phyloP scores from a whole-genome alignment of 2,888 invertebrate species.

The Tribolium freemani region DNA sequence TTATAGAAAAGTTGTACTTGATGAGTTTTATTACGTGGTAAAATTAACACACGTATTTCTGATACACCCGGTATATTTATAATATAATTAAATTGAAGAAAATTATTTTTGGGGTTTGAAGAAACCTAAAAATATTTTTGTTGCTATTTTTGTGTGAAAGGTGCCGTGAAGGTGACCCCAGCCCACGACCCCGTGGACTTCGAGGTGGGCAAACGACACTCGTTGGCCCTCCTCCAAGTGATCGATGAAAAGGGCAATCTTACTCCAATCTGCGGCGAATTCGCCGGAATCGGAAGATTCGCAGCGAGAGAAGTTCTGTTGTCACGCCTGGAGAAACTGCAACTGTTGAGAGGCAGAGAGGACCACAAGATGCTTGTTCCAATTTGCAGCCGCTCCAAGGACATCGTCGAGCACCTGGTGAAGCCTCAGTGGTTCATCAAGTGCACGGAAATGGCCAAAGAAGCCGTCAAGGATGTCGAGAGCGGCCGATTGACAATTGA shows the following conservation, averaged over 20 bases:
- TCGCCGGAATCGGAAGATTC: constrained; percentile 89
- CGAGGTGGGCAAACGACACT: constrained; percentile 92
- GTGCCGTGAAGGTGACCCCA: constrained; percentile 98
- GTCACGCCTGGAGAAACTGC: constrained; percentile 79
- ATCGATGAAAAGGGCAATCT: constrained; percentile 93
- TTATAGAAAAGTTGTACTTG: too few relatives aligned
- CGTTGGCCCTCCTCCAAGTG: constrained; percentile 88
- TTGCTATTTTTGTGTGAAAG: constrained; percentile 64
- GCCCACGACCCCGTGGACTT: constrained; percentile 98
- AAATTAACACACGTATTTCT: too few relatives aligned
- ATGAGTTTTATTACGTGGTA: too few relatives aligned
- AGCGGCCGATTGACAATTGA: constrained; percentile 88
- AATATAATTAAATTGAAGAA: too few relatives aligned
- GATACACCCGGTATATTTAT: too few relatives aligned
- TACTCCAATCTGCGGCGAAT: constrained; percentile 83
- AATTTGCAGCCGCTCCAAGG: constrained; percentile 95
- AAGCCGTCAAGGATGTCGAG: constrained; percentile 85
- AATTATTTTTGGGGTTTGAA: too few relatives aligned
- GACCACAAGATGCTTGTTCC: constrained; percentile 98
- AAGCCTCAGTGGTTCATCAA: constrained; percentile 98
- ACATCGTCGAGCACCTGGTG: constrained; percentile 95
- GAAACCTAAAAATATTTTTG: too few relatives aligned
- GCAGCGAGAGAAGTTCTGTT: constrained; percentile 87
- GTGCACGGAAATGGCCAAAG: constrained; percentile 89
- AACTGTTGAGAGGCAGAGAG: constrained; percentile 70